Conservation (phyloP, 2,797 vertebrate species). For the Spondyliosoma cantharus region DNA sequence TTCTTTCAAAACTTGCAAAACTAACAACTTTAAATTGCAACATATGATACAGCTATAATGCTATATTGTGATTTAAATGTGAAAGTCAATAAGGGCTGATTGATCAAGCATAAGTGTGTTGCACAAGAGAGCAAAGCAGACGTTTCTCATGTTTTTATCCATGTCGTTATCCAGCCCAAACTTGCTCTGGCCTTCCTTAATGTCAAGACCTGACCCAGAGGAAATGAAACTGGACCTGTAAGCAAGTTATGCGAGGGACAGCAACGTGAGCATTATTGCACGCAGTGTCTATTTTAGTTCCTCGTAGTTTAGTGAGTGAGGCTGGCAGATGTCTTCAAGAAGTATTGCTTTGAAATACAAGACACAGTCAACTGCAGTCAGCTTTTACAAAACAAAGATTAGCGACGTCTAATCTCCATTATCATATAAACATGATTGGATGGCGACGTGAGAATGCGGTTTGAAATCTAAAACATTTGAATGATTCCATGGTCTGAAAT, state of each 20-base stretch:
- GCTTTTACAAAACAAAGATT: neutral
- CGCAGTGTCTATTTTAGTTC: constrained; percentile 39
- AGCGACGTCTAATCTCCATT: neutral
- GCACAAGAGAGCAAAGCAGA: neutral
- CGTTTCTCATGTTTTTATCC: neutral
- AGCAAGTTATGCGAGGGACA: constrained; percentile 43
- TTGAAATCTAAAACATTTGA: neutral
- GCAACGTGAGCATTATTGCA: constrained; percentile 6
- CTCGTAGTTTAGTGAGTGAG: neutral
- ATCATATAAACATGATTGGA: neutral
- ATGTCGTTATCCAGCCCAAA: neutral
- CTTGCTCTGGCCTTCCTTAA: neutral
- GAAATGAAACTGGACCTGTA: constrained; percentile 61
- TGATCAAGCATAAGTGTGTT: neutral
- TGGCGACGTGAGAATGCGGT: neutral
- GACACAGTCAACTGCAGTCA: neutral
- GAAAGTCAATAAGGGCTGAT: neutral
- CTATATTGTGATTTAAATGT: too few relatives aligned
- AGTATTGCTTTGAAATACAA: constrained; percentile 25
- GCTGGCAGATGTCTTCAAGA: neutral
- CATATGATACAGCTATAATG: too few relatives aligned
- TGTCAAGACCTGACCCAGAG: constrained; percentile 23
- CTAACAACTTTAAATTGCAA: neutral
- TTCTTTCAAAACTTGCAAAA: neutral
- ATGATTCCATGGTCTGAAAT: constrained; percentile 12